These are phyloP conservation scores for Protonemura montana DNA, from an alignment of 2,888 invertebrate genomes.

Conservation along the genomic window DNA sequence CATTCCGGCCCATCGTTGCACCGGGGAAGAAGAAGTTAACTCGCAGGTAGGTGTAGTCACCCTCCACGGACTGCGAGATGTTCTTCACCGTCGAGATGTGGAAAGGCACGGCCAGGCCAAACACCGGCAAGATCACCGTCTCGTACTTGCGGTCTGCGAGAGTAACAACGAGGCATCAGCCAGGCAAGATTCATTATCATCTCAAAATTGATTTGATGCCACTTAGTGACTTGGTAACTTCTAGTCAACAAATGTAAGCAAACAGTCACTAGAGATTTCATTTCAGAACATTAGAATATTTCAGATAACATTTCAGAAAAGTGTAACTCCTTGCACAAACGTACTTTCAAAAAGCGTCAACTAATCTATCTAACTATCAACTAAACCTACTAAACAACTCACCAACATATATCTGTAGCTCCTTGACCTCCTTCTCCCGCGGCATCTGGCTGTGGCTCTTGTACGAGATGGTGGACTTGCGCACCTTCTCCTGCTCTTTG, in stretches of 20 bases:
- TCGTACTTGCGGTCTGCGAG: conserved; percentile 92
- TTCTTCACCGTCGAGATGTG: conserved; percentile 99
- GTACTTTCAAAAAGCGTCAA: no score
- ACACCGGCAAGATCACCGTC: conserved; percentile 96
- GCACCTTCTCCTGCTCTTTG: conserved; percentile 85
- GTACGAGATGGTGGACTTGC: conserved; percentile 95
- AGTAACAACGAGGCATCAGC: background rate
- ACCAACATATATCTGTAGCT: conserved; percentile 94
- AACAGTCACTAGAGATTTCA: no score
- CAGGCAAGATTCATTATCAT: no score
- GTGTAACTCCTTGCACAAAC: no score
- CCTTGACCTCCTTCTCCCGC: conserved; percentile 89
- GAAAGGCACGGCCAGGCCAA: conserved; percentile 95
- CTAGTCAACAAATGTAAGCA: no score
- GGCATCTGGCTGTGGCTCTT: conserved; percentile 93
- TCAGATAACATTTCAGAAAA: no score
- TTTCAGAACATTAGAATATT: no score
- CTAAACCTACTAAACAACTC: conserved; percentile 56
- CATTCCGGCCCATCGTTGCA: conserved; percentile 92
- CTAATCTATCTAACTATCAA: no score
- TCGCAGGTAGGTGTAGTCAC: conserved; percentile 97
- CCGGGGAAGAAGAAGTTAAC: conserved; percentile 99
- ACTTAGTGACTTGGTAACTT: no score
- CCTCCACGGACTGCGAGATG: conserved; percentile 97
- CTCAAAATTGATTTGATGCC: no score